A percentile compares a stretch with the other conserved stretches of the same genome.
phyloP scores from a whole-genome alignment of 2,113 vertebrate species.

The Catharus minimus region DNA sequence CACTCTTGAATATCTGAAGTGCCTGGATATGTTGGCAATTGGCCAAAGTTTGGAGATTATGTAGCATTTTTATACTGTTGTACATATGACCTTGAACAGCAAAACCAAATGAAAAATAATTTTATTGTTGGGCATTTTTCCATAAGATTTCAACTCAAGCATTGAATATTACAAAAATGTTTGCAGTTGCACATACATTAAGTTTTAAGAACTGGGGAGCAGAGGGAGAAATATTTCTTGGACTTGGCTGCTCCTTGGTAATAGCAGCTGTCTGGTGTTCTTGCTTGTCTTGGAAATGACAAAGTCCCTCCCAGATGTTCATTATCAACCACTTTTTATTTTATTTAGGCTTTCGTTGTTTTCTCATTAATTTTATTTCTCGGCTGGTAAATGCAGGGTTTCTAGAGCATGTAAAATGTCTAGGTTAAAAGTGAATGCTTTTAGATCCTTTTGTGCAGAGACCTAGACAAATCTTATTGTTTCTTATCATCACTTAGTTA shows the following conservation, averaged over 20 bases:
- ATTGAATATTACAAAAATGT: neutral
- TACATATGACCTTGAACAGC: neutral
- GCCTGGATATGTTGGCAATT: neutral
- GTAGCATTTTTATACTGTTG: neutral
- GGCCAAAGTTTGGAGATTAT: neutral
- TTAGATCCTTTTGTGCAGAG: neutral
- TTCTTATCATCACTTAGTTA: neutral
- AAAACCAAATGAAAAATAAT: neutral
- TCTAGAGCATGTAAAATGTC: neutral
- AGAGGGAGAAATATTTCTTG: neutral
- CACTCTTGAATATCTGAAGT: neutral
- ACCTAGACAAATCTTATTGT: neutral
- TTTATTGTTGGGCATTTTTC: neutral
- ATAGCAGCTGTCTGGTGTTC: neutral
- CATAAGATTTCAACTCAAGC: neutral
- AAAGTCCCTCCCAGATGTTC: conserved; percentile 16
- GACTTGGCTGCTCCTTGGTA: neutral
- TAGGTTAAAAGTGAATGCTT: neutral
- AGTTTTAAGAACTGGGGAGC: neutral
- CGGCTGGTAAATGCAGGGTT: neutral
- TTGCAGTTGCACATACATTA: too few species aligned
- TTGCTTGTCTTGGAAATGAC: neutral
- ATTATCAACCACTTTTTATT: neutral
- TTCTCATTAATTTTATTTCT: neutral
- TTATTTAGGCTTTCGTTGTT: neutral